Conservation (phyloP, 2,797 vertebrate genomes). For the Synaphobranchus kaupii region DNA sequence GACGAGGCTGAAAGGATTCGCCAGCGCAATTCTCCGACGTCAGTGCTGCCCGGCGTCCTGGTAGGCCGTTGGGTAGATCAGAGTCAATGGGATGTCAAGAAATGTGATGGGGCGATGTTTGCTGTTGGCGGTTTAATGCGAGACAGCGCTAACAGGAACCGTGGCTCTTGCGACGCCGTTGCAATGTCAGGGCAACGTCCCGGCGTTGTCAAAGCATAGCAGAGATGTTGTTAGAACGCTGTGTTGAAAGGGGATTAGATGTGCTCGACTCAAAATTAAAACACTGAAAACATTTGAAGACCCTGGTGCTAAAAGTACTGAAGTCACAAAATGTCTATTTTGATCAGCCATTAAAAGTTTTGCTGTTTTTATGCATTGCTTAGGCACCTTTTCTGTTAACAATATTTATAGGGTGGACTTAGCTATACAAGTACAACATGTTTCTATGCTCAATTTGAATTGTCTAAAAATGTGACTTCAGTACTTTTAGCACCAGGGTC, state of each 20-base stretch:
- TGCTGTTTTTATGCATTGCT: too few relatives aligned
- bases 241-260: neutral
- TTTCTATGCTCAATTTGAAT: too few relatives aligned
- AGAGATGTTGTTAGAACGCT: neutral
- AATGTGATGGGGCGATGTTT: neutral
- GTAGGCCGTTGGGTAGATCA: constrained; percentile 1
- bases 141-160: neutral
- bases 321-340: too few relatives aligned
- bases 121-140: neutral
- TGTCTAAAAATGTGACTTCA: too few relatives aligned
- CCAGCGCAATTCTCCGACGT: neutral
- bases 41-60: neutral
- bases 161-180: neutral
- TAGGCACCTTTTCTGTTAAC: too few relatives aligned
- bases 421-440: too few relatives aligned
- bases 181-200: neutral
- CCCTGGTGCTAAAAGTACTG: too few relatives aligned
- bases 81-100: neutral
- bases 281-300: too few relatives aligned
- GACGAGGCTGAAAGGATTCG: neutral
- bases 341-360: too few relatives aligned
- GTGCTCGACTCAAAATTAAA: neutral
- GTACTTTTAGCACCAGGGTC: too few relatives aligned
- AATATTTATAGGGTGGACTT: too few relatives aligned
- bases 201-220: neutral